phyloP scores from a whole-genome alignment of 2,888 invertebrate species.

The Eumerus sabulonum region DNA sequence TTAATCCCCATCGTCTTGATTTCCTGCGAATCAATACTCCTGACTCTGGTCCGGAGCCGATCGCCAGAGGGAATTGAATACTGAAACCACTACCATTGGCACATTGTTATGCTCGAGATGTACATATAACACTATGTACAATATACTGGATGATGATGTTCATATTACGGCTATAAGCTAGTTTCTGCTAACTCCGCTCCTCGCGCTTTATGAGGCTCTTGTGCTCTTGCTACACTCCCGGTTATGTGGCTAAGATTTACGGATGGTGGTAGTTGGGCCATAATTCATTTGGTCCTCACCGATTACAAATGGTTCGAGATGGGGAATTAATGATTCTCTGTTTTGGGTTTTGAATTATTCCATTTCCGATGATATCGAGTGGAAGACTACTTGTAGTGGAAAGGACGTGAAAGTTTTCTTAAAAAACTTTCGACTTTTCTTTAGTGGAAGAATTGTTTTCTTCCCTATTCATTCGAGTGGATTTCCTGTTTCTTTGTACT shows the following conservation, averaged over 20 bases:
- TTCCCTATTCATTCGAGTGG: no score
- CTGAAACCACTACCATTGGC: constrained; percentile 18
- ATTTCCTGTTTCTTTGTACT: no score
- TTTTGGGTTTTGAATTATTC: constrained; percentile 24
- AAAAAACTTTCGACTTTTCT: no score
- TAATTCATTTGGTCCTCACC: constrained; percentile 43
- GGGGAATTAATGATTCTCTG: constrained; percentile 25
- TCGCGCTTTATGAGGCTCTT: not conserved
- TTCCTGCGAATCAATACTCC: constrained; percentile 50
- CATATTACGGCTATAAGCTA: not conserved
- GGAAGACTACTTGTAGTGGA: no score
- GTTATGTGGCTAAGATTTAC: constrained; percentile 48
- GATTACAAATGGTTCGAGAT: constrained; percentile 52
- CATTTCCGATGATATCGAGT: not conserved
- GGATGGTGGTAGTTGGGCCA: constrained; percentile 25
- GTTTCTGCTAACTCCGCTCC: no score
- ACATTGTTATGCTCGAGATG: not conserved
- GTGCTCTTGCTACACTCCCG: constrained; percentile 25
- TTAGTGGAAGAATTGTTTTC: no score
- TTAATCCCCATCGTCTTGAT: constrained; percentile 41
- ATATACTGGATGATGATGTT: no score
- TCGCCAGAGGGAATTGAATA: constrained; percentile 41
- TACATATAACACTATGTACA: not conserved
- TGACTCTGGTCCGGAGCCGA: constrained; percentile 14
- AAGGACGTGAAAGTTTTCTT: no score